Evolutionary conservation across 2,888 invertebrate genomes (phyloP).

Genomic region (Alitta virens): DNA sequence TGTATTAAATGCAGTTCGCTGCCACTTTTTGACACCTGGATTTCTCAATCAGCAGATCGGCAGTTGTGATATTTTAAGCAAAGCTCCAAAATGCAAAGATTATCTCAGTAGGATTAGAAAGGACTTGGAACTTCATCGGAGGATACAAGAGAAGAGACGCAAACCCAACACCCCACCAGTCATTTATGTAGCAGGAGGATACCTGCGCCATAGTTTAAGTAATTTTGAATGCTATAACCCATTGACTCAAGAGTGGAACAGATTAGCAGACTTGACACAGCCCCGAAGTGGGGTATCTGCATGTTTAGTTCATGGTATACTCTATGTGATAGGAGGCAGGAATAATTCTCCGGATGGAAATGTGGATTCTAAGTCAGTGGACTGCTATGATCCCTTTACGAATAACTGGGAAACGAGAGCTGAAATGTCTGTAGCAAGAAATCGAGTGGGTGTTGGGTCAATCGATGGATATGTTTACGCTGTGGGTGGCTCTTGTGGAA

Average conservation of each 20-base stretch:
- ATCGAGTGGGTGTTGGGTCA: conserved; percentile 89
- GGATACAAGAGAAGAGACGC: conserved; percentile 72
- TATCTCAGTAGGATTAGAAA: conserved; percentile 84
- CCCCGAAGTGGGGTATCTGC: conserved; percentile 73
- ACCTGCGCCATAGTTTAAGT: conserved; percentile 80
- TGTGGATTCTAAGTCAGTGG: conserved; percentile 64
- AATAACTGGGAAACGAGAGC: conserved; percentile 83
- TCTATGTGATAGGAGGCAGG: conserved; percentile 89
- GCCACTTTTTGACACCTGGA: conserved; percentile 86
- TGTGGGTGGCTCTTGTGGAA: conserved; percentile 85
- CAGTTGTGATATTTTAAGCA: conserved; percentile 81
- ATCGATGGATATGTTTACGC: conserved; percentile 89
- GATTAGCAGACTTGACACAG: conserved; percentile 78
- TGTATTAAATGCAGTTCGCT: conserved; percentile 83
- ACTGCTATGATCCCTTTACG: conserved; percentile 79
- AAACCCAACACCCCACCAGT: conserved; percentile 80
- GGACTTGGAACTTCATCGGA: conserved; percentile 85
- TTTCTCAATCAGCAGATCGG: conserved; percentile 85
- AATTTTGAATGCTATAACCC: conserved; percentile 85
- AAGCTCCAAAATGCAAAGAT: conserved; percentile 83
- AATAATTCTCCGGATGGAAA: conserved; percentile 80
- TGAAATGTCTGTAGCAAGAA: conserved; percentile 78
- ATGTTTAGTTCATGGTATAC: conserved; percentile 63
- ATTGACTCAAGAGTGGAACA: conserved; percentile 80
- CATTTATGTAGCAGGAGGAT: conserved; percentile 89